Evolutionary conservation across 2,888 invertebrate species (phyloP).

Genomic region (Oscheius myriophilus): DNA sequence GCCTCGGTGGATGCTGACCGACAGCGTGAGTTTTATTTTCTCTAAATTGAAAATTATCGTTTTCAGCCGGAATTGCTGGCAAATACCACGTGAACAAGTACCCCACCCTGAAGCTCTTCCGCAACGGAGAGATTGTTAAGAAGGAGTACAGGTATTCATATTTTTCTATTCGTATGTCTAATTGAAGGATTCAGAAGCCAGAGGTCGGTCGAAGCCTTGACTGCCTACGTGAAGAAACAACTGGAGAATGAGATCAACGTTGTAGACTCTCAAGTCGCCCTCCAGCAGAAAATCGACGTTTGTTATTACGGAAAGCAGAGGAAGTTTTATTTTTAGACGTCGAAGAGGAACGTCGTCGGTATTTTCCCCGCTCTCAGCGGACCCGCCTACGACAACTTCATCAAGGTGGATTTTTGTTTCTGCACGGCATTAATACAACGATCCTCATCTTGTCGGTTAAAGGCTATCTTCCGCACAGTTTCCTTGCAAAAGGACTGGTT

Average conservation of each 20-base stretch:
- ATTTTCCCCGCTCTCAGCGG: constrained; percentile 77
- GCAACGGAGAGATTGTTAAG: constrained; percentile 73
- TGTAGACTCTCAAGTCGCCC: constrained; percentile 80
- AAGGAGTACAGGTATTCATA: constrained; percentile 71
- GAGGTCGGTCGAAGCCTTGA: constrained; percentile 88
- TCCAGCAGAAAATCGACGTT: constrained; percentile 71
- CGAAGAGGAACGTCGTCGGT: constrained; percentile 77
- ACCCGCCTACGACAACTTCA: constrained; percentile 82
- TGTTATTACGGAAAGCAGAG: background rate
- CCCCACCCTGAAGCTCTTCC: constrained; percentile 92
- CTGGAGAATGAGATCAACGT: constrained; percentile 85
- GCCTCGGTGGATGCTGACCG: constrained; percentile 97
- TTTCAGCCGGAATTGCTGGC: constrained; percentile 80
- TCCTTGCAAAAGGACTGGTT: too few relatives aligned
- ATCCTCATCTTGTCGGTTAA: too few relatives aligned
- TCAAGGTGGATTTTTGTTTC: too few relatives aligned
- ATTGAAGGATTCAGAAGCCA: constrained; percentile 76
- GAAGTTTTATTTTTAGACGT: constrained; percentile 72
- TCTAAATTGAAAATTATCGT: constrained; percentile 1
- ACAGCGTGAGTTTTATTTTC: constrained; percentile 77
- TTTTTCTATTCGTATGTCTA: background rate
- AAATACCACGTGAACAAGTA: constrained; percentile 97
- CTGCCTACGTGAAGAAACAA: constrained; percentile 87
- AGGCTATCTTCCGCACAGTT: too few relatives aligned
- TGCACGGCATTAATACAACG: too few relatives aligned